Evolutionary conservation across 2,797 vertebrate species (phyloP), one percentile per base, ranked within the genome.

Genomic region (Babyrousa celebensis): DNA sequence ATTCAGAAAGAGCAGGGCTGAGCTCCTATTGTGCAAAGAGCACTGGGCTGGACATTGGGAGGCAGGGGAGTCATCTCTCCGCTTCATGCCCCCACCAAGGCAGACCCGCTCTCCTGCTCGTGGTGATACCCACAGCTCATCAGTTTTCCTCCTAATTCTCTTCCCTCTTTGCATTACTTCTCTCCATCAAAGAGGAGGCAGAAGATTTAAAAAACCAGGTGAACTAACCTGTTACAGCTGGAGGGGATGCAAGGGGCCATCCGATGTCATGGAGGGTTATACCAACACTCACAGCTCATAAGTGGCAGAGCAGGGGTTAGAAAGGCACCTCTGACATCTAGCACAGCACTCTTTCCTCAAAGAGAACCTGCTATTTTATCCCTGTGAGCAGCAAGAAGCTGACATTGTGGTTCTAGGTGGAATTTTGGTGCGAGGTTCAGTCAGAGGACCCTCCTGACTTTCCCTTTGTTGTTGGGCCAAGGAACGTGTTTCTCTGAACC

Each of bases 51-150:
- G 56, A n/a, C 62, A 48, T 43, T 1, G 1, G 16, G 67, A 80
- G 60, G 10, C 8, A 18, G 29, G 54, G 63, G 54, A 74, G 10
- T 27, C 36, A 1, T 36, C 7, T 29, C 17, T n/a, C 4, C 8
- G 48, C 20, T 43, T 43, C 0, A 0, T 6, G 71, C 0, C 14
- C 52, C 1, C 15, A 29, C 16, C 0, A 0, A 27, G 21, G n/a
- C 62, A 78, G 48, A 52, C 56, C 67, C 0, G 9, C 23, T 58
- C 23, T 74, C 25, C 23, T 48, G 29, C 15, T 75, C 17, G 5
- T 3, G 6, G 20, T n/a, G 75, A 60, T 40, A 18, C 7, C 62
- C 4, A 4, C 43, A 71, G 29, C 29, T 75, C 25, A 29, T 36
- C 32, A 83, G 63, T 65, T 60, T 70, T 18, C 62, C 75, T 62